A percentile compares a stretch with the other conserved stretches of the same genome.
These are phyloP conservation scores for Pteromalus puparum DNA, from an alignment of 1,140 invertebrate genomes.

Conservation along the genomic window DNA sequence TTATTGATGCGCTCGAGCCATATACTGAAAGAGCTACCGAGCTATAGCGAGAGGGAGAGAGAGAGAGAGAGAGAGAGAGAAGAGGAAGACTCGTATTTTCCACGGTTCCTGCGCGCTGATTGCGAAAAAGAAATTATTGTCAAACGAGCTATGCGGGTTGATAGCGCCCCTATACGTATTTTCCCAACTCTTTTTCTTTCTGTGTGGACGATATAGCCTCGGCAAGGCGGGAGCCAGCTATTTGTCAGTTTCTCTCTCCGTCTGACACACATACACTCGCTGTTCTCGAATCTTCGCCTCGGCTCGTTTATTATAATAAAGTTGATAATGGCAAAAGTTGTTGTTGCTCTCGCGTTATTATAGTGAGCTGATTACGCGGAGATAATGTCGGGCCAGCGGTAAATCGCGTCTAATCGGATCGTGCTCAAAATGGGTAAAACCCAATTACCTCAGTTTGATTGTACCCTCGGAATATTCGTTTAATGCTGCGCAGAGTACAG, in stretches of 20 bases:
- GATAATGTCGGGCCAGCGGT: background rate
- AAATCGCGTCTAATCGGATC: background rate
- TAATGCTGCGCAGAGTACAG: background rate
- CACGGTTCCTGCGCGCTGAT: background rate
- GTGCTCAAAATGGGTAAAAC: background rate
- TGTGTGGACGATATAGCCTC: background rate
- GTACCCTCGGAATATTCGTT: background rate
- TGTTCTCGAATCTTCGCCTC: too few species aligned
- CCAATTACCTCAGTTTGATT: background rate
- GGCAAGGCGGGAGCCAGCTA: background rate
- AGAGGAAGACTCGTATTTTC: constrained; percentile 7
- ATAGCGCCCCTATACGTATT: constrained; percentile 46
- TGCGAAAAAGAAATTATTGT: constrained; percentile 31
- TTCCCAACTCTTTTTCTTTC: constrained; percentile 14
- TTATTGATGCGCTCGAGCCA: background rate
- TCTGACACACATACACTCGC: too few species aligned
- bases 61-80: too few species aligned
- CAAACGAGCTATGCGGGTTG: constrained; percentile 39
- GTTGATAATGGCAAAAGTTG: background rate
- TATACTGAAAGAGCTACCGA: background rate
- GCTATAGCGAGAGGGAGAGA: too few species aligned
- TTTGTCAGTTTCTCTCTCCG: background rate
- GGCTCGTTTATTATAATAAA: background rate
- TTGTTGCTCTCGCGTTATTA: background rate
- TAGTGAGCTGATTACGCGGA: background rate